Percentiles rank a stretch among this genome's conserved stretches.
These are phyloP conservation scores for Heptranchias perlo DNA, from an alignment of 2,113 vertebrate species.

Conservation along the genomic window DNA sequence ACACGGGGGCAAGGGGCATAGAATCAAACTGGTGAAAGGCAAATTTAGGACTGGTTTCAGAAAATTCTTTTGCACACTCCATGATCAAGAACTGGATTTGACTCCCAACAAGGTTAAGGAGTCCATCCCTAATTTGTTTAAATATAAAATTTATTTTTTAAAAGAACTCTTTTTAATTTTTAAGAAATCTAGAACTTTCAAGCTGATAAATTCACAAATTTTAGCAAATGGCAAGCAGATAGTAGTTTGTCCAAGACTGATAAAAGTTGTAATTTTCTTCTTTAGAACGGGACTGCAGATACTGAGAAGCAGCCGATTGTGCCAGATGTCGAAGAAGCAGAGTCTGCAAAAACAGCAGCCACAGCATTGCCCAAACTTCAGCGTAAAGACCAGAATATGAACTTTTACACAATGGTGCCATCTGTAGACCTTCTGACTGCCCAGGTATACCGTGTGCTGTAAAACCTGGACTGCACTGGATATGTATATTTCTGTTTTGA, in stretches of 20 bases:
- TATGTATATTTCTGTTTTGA: not conserved
- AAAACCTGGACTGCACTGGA: not conserved
- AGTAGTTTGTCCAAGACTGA: not conserved
- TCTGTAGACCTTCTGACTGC: constrained; percentile 91
- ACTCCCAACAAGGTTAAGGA: not conserved
- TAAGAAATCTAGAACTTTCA: not conserved
- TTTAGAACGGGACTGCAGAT: constrained; percentile 51
- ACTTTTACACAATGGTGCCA: constrained; percentile 72
- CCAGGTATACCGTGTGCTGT: constrained; percentile 63
- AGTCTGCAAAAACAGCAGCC: constrained; percentile 41
- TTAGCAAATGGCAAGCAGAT: not conserved
- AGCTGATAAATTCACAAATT: not conserved
- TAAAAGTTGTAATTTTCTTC: not conserved
- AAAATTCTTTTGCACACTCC: not conserved
- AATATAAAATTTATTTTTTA: not conserved
- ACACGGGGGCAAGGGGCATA: not conserved
- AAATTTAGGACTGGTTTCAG: not conserved
- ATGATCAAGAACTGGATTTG: not conserved
- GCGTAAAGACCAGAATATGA: constrained; percentile 57
- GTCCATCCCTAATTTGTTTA: not conserved
- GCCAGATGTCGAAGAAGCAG: constrained; percentile 45
- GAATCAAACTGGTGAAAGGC: not conserved
- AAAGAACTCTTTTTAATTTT: not conserved
- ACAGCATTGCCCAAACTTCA: constrained; percentile 47
- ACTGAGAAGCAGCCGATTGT: constrained; percentile 40